Conservation (phyloP, 2,113 vertebrate species). For the Aviceda subcristata region DNA sequence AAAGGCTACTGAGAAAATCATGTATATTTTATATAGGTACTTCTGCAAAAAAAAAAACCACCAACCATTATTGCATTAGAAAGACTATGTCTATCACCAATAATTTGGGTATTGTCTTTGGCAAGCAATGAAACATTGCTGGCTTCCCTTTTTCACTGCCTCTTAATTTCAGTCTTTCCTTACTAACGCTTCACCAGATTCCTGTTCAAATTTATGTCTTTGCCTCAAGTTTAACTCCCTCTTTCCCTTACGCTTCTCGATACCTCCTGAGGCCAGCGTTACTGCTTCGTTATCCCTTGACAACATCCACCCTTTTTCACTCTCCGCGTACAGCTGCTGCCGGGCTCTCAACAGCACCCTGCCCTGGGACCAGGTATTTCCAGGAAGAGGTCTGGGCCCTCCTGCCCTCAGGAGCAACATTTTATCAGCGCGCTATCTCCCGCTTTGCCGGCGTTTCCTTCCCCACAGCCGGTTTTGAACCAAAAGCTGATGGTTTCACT, state of each 20-base stretch:
- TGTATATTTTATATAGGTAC: neutral
- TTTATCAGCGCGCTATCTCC: accelerated
- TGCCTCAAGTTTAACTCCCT: neutral
- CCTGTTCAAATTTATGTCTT: neutral
- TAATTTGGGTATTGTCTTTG: neutral
- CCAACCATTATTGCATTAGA: neutral
- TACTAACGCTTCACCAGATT: neutral
- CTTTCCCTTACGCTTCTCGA: neutral
- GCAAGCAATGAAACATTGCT: neutral
- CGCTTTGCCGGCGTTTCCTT: neutral
- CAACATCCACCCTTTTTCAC: neutral
- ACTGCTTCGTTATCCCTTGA: neutral
- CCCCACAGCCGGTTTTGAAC: neutral
- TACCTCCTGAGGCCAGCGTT: neutral
- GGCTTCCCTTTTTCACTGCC: neutral
- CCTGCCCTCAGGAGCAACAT: accelerated
- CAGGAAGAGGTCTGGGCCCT: accelerated
- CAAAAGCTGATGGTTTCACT: accelerated
- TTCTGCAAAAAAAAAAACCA: neutral
- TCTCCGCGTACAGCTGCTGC: neutral
- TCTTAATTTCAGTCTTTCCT: neutral
- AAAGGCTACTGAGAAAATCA: neutral
- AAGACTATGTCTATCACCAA: neutral
- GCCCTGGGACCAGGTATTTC: neutral
- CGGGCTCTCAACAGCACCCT: neutral